These are phyloP conservation scores for Cebus imitator DNA, from an alignment of 2,113 vertebrate genomes.

Conservation along the genomic window DNA sequence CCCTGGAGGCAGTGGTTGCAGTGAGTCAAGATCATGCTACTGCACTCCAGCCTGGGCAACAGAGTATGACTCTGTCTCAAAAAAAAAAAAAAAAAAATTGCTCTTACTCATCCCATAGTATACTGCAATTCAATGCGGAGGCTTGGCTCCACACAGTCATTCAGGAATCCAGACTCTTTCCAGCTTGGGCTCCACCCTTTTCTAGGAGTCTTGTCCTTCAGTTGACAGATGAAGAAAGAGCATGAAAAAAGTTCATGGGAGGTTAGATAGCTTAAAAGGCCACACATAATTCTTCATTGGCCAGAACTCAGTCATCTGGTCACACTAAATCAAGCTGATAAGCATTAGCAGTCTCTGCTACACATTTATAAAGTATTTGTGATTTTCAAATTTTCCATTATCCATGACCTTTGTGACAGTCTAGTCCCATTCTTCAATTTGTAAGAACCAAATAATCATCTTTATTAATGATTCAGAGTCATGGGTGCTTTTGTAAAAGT, in stretches of 20 bases:
- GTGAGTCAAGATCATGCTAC: too few relatives aligned
- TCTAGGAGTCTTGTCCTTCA: not conserved
- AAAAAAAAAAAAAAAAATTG: too few relatives aligned
- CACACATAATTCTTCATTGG: not conserved
- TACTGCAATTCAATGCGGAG: not conserved
- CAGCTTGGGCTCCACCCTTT: not conserved
- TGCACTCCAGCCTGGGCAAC: too few relatives aligned
- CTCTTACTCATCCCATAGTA: not conserved
- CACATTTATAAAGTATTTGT: conserved; percentile 84
- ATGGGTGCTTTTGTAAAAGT: conserved; percentile 77
- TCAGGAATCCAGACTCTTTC: not conserved
- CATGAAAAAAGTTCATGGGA: not conserved
- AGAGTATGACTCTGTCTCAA: too few relatives aligned
- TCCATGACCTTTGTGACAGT: conserved; percentile 94
- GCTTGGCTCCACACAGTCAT: not conserved
- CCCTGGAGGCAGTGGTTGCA: too few relatives aligned
- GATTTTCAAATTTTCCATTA: conserved; percentile 92
- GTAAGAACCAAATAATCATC: conserved; percentile 90
- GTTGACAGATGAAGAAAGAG: not conserved
- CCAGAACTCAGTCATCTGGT: not conserved
- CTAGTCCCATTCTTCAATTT: conserved; percentile 88
- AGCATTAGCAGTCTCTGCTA: not conserved
- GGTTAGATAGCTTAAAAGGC: not conserved
- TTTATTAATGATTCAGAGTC: conserved; percentile 91
- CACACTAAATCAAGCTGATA: not conserved